phyloP scores from a whole-genome alignment of 2,888 invertebrate species.

The Platycheirus rosarum region DNA sequence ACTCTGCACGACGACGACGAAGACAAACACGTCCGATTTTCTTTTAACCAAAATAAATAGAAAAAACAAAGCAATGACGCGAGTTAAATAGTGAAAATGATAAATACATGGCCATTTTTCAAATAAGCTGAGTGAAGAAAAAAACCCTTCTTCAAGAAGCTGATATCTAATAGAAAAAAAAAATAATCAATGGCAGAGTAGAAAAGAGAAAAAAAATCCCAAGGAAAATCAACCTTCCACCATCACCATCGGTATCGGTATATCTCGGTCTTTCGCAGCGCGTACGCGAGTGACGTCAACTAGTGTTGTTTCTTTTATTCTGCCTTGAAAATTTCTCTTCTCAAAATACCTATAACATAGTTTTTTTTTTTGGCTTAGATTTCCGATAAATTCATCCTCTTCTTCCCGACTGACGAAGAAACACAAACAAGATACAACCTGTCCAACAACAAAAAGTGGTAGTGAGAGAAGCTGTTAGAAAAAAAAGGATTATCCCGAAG shows the following conservation, averaged over 20 bases:
- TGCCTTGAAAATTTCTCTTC: conserved; percentile 55
- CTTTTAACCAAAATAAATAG: conserved; percentile 33
- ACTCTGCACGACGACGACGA: conserved; percentile 69
- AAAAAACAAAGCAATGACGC: conserved; percentile 42
- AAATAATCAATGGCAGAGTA: conserved; percentile 72
- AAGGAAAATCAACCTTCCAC: conserved; percentile 54
- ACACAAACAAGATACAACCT: conserved; percentile 72
- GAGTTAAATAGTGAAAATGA: conserved; percentile 32
- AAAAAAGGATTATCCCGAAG: conserved; percentile 61
- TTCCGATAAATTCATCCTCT: conserved; percentile 31
- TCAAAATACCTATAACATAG: conserved; percentile 39
- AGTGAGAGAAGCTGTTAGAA: conserved; percentile 47
- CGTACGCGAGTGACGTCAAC: conserved; percentile 33
- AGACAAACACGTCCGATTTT: conserved; percentile 49
- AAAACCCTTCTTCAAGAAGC: conserved; percentile 42
- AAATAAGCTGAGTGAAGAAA: neutral
- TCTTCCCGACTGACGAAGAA: conserved; percentile 41
- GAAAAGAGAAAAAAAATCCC: conserved; percentile 43
- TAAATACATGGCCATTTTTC: neutral
- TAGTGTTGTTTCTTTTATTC: conserved; percentile 66
- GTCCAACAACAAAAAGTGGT: conserved; percentile 38
- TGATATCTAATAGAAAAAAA: conserved; percentile 39
- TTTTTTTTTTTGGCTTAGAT: conserved; percentile 13
- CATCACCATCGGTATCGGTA: conserved; percentile 37
- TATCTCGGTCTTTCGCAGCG: conserved; percentile 60